Conservation (phyloP, 2,797 vertebrate genomes). For the Acropternis orthonyx region DNA sequence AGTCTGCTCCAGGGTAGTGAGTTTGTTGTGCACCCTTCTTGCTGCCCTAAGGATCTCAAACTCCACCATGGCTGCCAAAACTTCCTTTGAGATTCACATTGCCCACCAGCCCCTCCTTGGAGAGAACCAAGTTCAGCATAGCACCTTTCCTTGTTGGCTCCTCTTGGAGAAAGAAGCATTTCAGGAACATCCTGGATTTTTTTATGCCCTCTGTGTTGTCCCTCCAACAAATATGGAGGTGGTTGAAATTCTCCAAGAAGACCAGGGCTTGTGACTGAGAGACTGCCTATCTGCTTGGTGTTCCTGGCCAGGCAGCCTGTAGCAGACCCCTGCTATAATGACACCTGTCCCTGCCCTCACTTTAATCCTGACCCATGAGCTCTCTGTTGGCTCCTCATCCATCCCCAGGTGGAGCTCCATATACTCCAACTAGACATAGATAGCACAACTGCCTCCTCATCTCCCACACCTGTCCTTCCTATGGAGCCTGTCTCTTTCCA, state of each 20-base stretch:
- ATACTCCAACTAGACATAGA: not conserved
- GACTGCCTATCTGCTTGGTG: not conserved
- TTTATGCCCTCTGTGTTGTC: not conserved
- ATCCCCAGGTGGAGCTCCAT: not conserved
- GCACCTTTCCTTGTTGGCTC: not conserved
- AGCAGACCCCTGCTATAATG: not conserved
- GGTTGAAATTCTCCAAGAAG: not conserved
- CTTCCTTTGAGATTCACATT: not conserved
- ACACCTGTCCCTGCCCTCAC: not conserved
- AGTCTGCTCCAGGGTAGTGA: not conserved
- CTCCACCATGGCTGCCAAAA: not conserved
- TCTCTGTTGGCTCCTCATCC: fast-evolving
- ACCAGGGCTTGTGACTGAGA: not conserved
- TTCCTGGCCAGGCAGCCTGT: not conserved
- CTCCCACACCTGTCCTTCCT: not conserved
- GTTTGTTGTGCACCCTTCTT: not conserved
- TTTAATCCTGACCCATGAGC: not conserved
- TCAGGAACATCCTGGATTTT: not conserved
- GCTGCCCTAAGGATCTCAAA: not conserved
- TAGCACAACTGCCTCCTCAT: not conserved
- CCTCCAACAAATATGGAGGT: not conserved
- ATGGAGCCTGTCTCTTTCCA: too few species aligned
- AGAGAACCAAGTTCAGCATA: not conserved
- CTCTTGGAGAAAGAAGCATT: not conserved
- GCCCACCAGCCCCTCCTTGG: not conserved